Conservation (phyloP, 2,888 invertebrate genomes). For the Galeopsomyia nigrocyanea region DNA sequence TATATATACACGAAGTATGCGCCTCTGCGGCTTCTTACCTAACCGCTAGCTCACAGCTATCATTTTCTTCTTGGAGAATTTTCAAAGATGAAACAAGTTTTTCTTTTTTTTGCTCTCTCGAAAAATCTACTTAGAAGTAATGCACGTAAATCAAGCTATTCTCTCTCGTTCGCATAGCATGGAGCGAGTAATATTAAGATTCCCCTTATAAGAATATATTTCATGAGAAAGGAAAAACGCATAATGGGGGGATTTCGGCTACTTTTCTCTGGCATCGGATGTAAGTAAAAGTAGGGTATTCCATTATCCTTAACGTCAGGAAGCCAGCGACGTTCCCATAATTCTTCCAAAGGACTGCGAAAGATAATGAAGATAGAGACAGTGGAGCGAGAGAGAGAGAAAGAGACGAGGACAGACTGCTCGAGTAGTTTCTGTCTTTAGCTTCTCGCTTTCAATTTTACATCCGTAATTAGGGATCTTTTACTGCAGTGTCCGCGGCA, state of each 20-base stretch:
- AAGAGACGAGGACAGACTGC: constrained; percentile 20
- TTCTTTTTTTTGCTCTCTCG: too few relatives aligned
- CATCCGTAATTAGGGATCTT: constrained; percentile 45
- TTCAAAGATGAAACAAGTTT: too few relatives aligned
- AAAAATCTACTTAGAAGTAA: too few relatives aligned
- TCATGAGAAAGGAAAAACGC: too few relatives aligned
- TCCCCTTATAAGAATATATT: too few relatives aligned
- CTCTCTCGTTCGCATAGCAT: too few relatives aligned
- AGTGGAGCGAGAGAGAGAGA: not conserved
- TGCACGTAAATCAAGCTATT: too few relatives aligned
- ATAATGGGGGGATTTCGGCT: too few relatives aligned
- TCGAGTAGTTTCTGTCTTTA: constrained; percentile 29
- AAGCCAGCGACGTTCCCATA: constrained; percentile 8
- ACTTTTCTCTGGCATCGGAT: not conserved
- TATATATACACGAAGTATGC: not conserved
- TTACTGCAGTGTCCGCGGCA: constrained; percentile 26
- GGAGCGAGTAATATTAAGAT: too few relatives aligned
- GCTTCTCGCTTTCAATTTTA: constrained; percentile 43
- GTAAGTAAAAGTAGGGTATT: constrained; percentile 20
- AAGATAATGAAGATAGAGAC: constrained; percentile 29
- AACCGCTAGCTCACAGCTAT: constrained; percentile 3
- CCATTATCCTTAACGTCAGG: constrained; percentile 23
- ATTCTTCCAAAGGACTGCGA: constrained; percentile 21
- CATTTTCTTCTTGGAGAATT: not conserved
- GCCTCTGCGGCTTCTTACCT: constrained; percentile 4